A percentile compares a stretch with the other conserved stretches of the same genome.
Evolutionary conservation across 2,888 invertebrate genomes (phyloP).

Genomic region (Carterocephalus palaemon): DNA sequence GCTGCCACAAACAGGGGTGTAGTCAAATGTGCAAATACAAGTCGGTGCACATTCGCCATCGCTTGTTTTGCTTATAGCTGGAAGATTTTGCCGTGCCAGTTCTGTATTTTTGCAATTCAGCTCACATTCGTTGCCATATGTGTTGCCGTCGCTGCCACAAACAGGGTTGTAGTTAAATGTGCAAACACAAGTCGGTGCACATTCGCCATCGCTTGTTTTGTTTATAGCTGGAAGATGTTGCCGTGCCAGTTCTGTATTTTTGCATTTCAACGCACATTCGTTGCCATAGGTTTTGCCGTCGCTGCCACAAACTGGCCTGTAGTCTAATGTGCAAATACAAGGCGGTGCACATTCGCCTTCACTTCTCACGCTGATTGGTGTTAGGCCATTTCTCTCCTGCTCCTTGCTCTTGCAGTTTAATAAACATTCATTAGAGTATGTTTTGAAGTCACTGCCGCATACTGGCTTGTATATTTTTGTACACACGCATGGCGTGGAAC

Average conservation of each 20-base stretch:
- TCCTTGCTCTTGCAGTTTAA: too few species aligned
- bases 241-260: conserved; percentile 35
- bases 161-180: conserved; percentile 23
- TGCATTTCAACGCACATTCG: conserved; percentile 37
- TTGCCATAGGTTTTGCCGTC: conserved; percentile 38
- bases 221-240: conserved; percentile 24
- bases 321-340: conserved; percentile 32
- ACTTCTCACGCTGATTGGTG: conserved; percentile 5
- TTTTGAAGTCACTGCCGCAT: too few species aligned
- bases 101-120: conserved; percentile 27
- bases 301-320: conserved; percentile 31
- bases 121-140: conserved; percentile 29
- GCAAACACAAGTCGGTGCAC: conserved; percentile 27
- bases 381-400: too few species aligned
- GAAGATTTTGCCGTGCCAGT: too few species aligned
- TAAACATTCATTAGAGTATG: too few species aligned
- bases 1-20: conserved; percentile 27
- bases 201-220: background rate
- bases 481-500: too few species aligned
- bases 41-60: too few species aligned
- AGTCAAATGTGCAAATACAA: too few species aligned
- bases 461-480: too few species aligned
- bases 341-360: conserved; percentile 30
- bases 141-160: conserved; percentile 30
- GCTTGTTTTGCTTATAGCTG: too few species aligned